Conservation (phyloP, 2,113 vertebrate genomes). For the Proterorhinus semilunaris region DNA sequence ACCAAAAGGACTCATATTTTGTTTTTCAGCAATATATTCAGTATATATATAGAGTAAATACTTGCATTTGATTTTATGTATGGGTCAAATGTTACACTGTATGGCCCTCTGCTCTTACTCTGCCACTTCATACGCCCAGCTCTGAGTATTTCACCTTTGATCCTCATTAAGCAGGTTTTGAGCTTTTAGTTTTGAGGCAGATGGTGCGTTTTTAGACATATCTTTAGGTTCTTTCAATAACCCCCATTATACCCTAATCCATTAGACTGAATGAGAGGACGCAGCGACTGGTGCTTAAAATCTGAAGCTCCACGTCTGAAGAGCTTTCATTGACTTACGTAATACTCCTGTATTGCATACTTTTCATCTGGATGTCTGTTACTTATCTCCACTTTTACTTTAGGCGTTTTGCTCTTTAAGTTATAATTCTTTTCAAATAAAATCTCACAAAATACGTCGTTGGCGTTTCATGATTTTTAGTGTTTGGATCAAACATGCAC, state of each 20-base stretch:
- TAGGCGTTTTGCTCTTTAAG: background rate
- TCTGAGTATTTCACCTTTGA: background rate
- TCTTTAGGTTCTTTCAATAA: conserved; percentile 3
- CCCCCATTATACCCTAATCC: background rate
- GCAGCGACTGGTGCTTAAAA: background rate
- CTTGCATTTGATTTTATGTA: no score
- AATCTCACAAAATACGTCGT: background rate
- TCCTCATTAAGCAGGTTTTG: background rate
- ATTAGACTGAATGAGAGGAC: background rate
- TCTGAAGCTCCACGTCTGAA: conserved; percentile 1
- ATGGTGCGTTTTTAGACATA: conserved; percentile 1
- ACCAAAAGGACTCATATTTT: no score
- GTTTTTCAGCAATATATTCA: no score
- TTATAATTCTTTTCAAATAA: background rate
- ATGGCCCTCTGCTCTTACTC: no score
- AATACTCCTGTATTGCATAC: background rate
- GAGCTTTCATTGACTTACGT: background rate
- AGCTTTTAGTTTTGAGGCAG: background rate
- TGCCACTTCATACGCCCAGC: no score
- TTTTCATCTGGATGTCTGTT: background rate
- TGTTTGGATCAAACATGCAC: background rate
- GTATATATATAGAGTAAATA: no score
- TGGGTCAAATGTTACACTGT: no score
- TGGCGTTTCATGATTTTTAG: no score
- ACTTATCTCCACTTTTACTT: background rate